Base-by-base conservation (phyloP, 2,113 vertebrate species). In the Vombatus ursinus region DNA sequence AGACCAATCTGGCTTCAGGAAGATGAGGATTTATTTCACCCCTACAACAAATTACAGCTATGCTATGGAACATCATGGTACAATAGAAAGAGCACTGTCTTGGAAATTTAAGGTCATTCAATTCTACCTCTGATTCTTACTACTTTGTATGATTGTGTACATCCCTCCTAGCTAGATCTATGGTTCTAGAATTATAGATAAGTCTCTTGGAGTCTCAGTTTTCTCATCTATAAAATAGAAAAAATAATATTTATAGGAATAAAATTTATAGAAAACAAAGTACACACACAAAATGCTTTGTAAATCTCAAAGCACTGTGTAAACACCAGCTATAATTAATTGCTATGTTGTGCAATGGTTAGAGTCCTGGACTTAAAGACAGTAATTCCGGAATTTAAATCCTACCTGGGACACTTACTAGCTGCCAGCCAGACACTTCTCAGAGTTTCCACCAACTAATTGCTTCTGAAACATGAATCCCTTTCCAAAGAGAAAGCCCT, bases 401-500 rank as follows among this genome's bases (percentile, higher is more conserved):
- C 2, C 31, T 84, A 8, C n/a, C n/a, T 44, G 37, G 44, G 37
- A 84, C 50, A 11, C 5, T 16, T 6, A 11, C 23, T 24, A 50
- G 89, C 19, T 94, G 3, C 28, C 37, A 52, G 68, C 31, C 11
- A 90, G 50, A 9, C 3, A 91, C 10, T 44, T 44, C 37, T 84
- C 16, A 84, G 37, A 84, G 16, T 84, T 44, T 84, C 12, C 22
- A 84, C 16, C 37, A 84, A 84, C 6, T 11, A 91, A 31, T 6
- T 37, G n/a, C 93, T 92, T 95, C 50, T 6, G 49, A 14, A 7
- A 95, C n/a, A 89, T 25, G 37, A 93, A 68, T 48, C 23, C 10
- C 11, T 92, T 96, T 89, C 90, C 26, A 37, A 68, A 96, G 52
- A 95, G 50, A 90, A 77, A 94, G 52, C 2, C 11, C 54, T 31